phyloP scores from a whole-genome alignment of 2,888 invertebrate genomes.

The Hipparchia semele region DNA sequence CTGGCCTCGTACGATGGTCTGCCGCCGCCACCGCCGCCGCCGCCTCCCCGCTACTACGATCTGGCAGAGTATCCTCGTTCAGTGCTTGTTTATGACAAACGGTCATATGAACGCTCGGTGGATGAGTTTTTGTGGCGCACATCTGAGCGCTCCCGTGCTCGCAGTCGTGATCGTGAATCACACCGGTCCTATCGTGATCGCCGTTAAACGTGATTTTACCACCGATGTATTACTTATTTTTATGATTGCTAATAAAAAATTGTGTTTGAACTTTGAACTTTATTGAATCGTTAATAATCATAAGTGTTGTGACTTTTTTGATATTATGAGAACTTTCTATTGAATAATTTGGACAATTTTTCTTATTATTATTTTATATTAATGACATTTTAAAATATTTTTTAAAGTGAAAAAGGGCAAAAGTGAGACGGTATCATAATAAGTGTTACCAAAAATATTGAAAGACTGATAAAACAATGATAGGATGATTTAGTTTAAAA shows the following conservation, averaged over 20 bases:
- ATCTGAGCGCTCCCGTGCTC: constrained; percentile 85
- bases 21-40: constrained; percentile 88
- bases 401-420: constrained; percentile 36
- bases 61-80: constrained; percentile 89
- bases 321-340: constrained; percentile 42
- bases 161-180: constrained; percentile 82
- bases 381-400: constrained; percentile 36
- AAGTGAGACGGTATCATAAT: constrained; percentile 34
- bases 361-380: constrained; percentile 9
- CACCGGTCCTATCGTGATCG: constrained; percentile 84
- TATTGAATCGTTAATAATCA: constrained; percentile 66
- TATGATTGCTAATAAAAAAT: constrained; percentile 70
- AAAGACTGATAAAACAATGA: constrained; percentile 29
- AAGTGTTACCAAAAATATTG: constrained; percentile 32
- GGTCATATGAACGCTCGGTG: constrained; percentile 94
- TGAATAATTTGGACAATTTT: constrained; percentile 42
- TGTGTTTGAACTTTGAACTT: constrained; percentile 82
- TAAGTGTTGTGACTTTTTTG: constrained; percentile 69
- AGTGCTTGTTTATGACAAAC: constrained; percentile 86
- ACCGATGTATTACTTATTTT: constrained; percentile 70
- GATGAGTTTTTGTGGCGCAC: constrained; percentile 94
- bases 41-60: constrained; percentile 86
- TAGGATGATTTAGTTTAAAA: neutral
- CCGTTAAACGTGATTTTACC: constrained; percentile 69
- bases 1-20: constrained; percentile 83